Base-by-base conservation (phyloP, 2,113 vertebrate genomes). In the Thinocorus orbignyianus region DNA sequence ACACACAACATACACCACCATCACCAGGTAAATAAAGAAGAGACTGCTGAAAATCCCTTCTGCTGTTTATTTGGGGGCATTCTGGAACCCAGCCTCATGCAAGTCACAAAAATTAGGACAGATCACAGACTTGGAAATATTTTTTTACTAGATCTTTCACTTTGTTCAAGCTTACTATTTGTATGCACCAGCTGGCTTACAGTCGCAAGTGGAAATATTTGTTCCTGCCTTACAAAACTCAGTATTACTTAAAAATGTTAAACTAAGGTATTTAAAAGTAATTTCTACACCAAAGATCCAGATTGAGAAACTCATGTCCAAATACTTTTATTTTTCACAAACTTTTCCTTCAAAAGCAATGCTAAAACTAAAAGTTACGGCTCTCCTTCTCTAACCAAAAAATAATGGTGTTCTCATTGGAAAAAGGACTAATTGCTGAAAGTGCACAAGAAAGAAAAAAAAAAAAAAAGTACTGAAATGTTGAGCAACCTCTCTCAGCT, bases 401-500 rank as follows among this genome's bases (percentile, higher is more conserved):
- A 13, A 30, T 0, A 0, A 39, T 7, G 2, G 7, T 25, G 17
- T 52, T 86, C 61, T 69, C 61, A 83, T 16, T 52, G 17, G 33
- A 39, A 51, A 93, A 61, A 69, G 13, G 7, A 44, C 8, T 46
- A 71, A 62, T 33, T 51, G 15, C 25, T 1, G 5, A 74, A 94
- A 90, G 33, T 28, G 20, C 12, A 48, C 17, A 79, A 55, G 41
- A 31, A 81, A 78, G 11, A 65, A 81, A 57, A 73, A 10, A 65
- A 81, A 57, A 73, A 10, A 72, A 49, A 55, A 39, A 31, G n/a
- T 48, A 79, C 25, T 62, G 51, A 83, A 89, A 79, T 13, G 9
- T 22, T 87, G 37, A 91, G 61, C n/a, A 87, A 71, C 25, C 5
- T 76, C 55, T 80, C 62, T 81, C 81, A 90, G 48, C 54, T 93